Evolutionary conservation across 1,140 invertebrate species (phyloP).

Genomic region (Chrysomallon squamiferum): DNA sequence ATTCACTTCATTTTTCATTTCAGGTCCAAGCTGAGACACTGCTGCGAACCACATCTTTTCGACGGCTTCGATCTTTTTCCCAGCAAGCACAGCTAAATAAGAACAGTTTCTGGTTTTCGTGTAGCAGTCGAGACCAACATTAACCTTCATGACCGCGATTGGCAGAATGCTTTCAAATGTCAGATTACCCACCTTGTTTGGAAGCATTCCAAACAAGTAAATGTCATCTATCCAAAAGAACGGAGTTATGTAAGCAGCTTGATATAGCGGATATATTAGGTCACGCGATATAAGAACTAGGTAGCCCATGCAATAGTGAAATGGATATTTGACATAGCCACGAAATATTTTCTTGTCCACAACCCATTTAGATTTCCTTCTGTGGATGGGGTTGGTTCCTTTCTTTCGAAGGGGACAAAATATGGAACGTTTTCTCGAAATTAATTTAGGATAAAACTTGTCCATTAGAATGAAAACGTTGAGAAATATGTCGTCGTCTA

Average conservation of each 20-base stretch:
- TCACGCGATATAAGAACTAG: slow-evolving; percentile 58
- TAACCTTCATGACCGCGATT: slow-evolving; percentile 22
- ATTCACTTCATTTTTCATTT: not conserved
- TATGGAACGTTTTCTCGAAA: too few species aligned
- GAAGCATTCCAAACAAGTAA: slow-evolving; percentile 59
- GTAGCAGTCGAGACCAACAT: slow-evolving; percentile 23
- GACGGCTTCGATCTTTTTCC: not conserved
- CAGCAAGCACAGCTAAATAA: slow-evolving; percentile 12
- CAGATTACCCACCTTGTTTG: slow-evolving; percentile 26
- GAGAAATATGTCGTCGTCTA: not conserved
- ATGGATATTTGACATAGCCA: slow-evolving; percentile 28
- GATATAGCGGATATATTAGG: slow-evolving; percentile 54
- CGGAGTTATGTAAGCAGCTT: slow-evolving; percentile 38
- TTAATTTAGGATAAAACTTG: not conserved
- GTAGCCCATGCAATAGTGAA: slow-evolving; percentile 62
- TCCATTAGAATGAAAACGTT: slow-evolving; percentile 10
- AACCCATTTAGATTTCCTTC: too few species aligned
- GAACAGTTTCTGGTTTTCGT: slow-evolving; percentile 4
- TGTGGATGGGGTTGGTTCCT: too few species aligned
- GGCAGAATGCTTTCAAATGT: slow-evolving; percentile 16
- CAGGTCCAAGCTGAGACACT: not conserved
- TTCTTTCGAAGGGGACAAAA: too few species aligned
- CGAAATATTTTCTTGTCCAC: slow-evolving; percentile 29
- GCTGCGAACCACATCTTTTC: slow-evolving; percentile 11
- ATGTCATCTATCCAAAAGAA: slow-evolving; percentile 64